Conservation (phyloP, 2,797 vertebrate species). For the Fratercula arctica region DNA sequence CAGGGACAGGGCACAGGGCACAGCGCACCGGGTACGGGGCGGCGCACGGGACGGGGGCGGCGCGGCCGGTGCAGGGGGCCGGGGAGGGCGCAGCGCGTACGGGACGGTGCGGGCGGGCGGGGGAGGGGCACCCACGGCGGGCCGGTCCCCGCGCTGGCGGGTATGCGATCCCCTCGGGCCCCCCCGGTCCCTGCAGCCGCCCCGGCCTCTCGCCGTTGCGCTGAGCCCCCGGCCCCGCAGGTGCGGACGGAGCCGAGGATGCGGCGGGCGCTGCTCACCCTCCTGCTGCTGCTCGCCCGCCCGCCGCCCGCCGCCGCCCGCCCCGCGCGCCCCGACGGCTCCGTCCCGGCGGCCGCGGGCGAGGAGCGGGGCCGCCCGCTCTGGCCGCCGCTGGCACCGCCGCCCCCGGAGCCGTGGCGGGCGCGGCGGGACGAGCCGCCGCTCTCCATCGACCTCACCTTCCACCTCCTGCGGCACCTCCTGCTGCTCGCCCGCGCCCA, state of each 20-base stretch:
- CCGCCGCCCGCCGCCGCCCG: not conserved
- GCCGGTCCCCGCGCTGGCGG: not conserved
- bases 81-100: not conserved
- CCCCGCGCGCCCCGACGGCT: not conserved
- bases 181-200: not conserved
- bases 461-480: conserved; percentile 93
- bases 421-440: conserved; percentile 77
- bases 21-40: not conserved
- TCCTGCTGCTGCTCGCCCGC: not conserved
- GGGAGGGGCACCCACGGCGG: not conserved
- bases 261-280: conserved; percentile 39
- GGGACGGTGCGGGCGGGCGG: not conserved
- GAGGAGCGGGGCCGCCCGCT: not conserved
- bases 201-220: too few species aligned
- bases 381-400: not conserved
- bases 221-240: not conserved
- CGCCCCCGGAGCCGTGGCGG: not conserved
- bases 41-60: not conserved
- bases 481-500: conserved; percentile 88
- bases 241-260: conserved; percentile 25
- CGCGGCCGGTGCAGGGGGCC: not conserved
- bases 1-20: not conserved
- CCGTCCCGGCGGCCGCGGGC: not conserved
- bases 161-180: not conserved
- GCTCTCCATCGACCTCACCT: conserved; percentile 94